Base-by-base conservation (phyloP, 2,797 vertebrate species). In the Paguma larvata region DNA sequence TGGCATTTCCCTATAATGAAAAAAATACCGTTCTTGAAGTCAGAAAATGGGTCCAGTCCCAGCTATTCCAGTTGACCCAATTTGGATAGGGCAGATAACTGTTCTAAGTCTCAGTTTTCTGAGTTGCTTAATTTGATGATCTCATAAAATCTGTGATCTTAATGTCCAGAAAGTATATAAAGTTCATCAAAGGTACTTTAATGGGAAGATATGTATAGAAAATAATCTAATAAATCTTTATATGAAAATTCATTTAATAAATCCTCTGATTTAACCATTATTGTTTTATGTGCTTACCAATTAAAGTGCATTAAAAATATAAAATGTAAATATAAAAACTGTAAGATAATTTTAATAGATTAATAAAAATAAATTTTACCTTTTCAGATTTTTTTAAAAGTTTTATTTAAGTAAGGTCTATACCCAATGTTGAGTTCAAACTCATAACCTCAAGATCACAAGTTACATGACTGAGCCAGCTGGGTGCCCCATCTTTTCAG, bases 121-220 rank as follows among this genome's bases (percentile, higher is more conserved):
- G 4, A 41, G 38, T 77, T n/a, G 1, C 18, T 30, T 53, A 18
- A 65, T 34, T 77, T 63, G 21, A 53, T 84, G 11, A 87, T 68
- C 70, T 82, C 80, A 63, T 89, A 80, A 73, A 84, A 73, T 80
- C 46, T 97, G 8, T 70, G 51, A 95, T 48, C 91, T 32, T 85
- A 92, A 87, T 63, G 41, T 78, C 15, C 23, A 72, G 6, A 88
- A 83, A 56, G 38, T 41, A 44, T 27, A 38, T 56, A 63, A 91
- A 65, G 7, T n/a, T 30, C 53, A 82, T 65, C 30, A 89, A 84
- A 70, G 25, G 48, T 41, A 84, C 18, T 41, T 32, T 32, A 95
- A 34, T 53, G 53, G 18, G 41, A 86, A 82, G 2, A 7, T 44
- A 67, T 62, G 8, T 38, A 68, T 65, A 18, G 67, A 79, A 13